Evolutionary conservation across 92 coral and sea anemone species (phyloP).

Genomic region (Actinostola sp.): DNA sequence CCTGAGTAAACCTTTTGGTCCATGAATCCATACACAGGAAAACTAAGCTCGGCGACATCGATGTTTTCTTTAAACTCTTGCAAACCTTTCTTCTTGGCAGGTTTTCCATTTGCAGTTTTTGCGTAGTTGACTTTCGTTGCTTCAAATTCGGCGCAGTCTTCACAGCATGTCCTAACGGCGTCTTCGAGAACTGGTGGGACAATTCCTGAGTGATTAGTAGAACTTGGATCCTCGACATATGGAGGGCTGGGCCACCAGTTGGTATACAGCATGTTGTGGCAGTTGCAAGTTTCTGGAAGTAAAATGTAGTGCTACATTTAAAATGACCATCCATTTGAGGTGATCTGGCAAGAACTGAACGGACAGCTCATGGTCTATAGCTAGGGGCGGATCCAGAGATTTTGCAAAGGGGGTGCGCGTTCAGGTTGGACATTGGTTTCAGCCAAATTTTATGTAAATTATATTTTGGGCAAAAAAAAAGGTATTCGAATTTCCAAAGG

Average conservation of each 20-base stretch:
- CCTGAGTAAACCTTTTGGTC: constrained; percentile 70
- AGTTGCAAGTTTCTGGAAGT: constrained; percentile 85
- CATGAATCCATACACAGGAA: constrained; percentile 89
- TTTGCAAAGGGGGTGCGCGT: too few relatives aligned
- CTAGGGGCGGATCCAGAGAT: too few relatives aligned
- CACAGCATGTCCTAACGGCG: constrained; percentile 77
- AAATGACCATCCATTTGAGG: too few relatives aligned
- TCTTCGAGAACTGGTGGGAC: constrained; percentile 71
- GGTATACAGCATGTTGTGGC: constrained; percentile 70
- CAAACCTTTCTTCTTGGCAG: constrained; percentile 72
- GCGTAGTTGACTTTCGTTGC: constrained; percentile 56
- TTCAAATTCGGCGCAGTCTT: constrained; percentile 68
- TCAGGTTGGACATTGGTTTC: too few relatives aligned
- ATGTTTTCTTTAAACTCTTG: constrained; percentile 65
- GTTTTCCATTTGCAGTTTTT: constrained; percentile 21
- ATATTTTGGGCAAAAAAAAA: too few relatives aligned
- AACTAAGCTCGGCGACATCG: constrained; percentile 78
- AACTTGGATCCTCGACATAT: constrained; percentile 65
- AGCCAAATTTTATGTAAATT: too few relatives aligned
- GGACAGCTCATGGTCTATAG: too few relatives aligned
- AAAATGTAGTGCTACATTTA: background rate
- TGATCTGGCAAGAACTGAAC: too few relatives aligned
- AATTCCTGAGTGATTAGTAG: constrained; percentile 74
- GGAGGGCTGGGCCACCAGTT: constrained; percentile 97
- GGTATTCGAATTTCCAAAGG: too few relatives aligned